Base-by-base conservation (phyloP, 2,888 invertebrate genomes). In the Unio pictorum region DNA sequence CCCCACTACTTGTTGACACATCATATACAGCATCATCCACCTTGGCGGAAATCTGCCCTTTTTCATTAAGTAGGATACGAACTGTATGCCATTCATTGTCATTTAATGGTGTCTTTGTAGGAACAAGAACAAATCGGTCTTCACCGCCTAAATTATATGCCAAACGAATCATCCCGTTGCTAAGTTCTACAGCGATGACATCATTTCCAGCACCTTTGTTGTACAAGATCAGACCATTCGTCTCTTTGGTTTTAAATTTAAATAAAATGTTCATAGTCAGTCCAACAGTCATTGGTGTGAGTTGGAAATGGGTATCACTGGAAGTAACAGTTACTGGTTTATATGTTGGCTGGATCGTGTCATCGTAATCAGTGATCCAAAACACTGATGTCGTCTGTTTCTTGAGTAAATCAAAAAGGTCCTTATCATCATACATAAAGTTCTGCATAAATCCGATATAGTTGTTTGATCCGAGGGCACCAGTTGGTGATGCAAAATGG, bases 41-140 rank as follows among this genome's bases (percentile, higher is more conserved):
- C 1, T 67, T 79, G n/a, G 83, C 68, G 18, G 66, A 73, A 60
- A 81, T 75, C 67, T 81, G 82, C 20, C 79, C 71, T 17, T 77
- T 74, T 18, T 79, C 80, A 20, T 69, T 73, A 17, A 80, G 69
- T 61, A 75, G 57, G 11, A 75, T 65, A 74, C 79, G 67, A 63
- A 87, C 86, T 11, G 73, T 74, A 72, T 88, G 88, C 88, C 88
- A 88, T 56, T 75, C 64, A 64, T 86, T 83, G 66, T 88, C 85
- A 58, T 84, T 84, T 34, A 86, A 71, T 61, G 45, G 73, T 23
- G 61, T 74, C 26, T 34, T 74, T 54, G 68, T 71, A 58, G 65
- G 78, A 57, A 75, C 69, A 30, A 69, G 66, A 1, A 73, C 72
- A 58, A 67, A 69, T 59, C 73, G 68, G 59, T 78, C 75, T 6